Conservation (phyloP, 1,140 invertebrate genomes). For the Drosophila willistoni region DNA sequence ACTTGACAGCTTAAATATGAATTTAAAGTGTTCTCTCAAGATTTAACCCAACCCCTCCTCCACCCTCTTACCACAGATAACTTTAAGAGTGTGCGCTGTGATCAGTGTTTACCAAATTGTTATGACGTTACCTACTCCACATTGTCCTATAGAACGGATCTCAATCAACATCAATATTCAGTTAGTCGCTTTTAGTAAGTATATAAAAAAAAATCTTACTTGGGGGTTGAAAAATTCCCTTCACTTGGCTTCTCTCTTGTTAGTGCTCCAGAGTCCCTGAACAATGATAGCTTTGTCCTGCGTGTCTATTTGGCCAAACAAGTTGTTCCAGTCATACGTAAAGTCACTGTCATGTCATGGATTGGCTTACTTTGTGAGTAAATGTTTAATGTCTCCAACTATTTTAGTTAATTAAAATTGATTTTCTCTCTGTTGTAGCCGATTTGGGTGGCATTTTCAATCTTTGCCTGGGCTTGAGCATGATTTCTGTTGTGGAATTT, state of each 20-base stretch:
- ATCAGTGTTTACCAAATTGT: slow-evolving; percentile 78
- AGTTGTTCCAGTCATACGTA: slow-evolving; percentile 71
- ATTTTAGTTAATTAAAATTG: background rate
- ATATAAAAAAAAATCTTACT: background rate
- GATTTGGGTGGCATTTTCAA: slow-evolving; percentile 81
- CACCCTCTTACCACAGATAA: slow-evolving; percentile 45
- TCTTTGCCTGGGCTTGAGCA: slow-evolving; percentile 75
- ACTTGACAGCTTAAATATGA: slow-evolving; percentile 9
- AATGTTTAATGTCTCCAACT: background rate
- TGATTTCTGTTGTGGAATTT: slow-evolving; percentile 79
- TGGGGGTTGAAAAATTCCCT: background rate
- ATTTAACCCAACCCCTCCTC: background rate
- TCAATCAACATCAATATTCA: slow-evolving; percentile 70
- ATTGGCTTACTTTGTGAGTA: slow-evolving; percentile 71
- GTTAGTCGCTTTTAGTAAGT: slow-evolving; percentile 72
- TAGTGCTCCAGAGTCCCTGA: slow-evolving; percentile 45
- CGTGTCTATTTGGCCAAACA: slow-evolving; percentile 74
- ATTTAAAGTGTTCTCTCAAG: slow-evolving; percentile 32
- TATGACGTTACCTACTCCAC: slow-evolving; percentile 82
- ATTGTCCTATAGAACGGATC: slow-evolving; percentile 75
- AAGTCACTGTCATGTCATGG: slow-evolving; percentile 81
- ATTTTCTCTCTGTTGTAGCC: slow-evolving; percentile 44
- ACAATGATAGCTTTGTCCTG: slow-evolving; percentile 69
- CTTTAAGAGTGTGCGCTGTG: slow-evolving; percentile 76
- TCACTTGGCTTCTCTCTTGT: background rate